A percentile compares a stretch with the other conserved stretches of the same genome.
These are phyloP conservation scores for Esox masquinongy DNA, from an alignment of 2,797 vertebrate genomes.

Conservation along the genomic window DNA sequence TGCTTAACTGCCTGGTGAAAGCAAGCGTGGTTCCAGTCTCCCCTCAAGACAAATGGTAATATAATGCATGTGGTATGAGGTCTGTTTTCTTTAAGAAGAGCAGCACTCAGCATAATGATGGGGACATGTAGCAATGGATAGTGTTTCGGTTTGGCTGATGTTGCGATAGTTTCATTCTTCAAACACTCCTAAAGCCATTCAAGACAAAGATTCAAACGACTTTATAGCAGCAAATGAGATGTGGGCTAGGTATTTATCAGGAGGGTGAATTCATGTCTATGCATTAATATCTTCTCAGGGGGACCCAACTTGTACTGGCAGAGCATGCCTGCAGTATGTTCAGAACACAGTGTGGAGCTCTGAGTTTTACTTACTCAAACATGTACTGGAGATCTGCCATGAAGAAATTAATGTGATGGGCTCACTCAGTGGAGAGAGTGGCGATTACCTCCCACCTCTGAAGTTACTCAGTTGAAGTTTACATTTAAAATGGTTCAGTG, in stretches of 20 bases:
- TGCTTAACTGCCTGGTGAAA: constrained; percentile 15
- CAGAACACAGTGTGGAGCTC: too few relatives aligned
- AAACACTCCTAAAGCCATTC: constrained; percentile 35
- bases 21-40: constrained; percentile 19
- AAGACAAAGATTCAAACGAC: constrained; percentile 36
- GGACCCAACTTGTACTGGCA: background rate
- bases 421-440: too few relatives aligned
- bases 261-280: background rate
- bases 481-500: too few relatives aligned
- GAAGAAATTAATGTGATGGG: too few relatives aligned
- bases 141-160: constrained; percentile 32
- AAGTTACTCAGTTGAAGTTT: too few relatives aligned
- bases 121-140: constrained; percentile 27
- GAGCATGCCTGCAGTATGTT: constrained; percentile 17
- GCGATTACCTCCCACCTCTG: too few relatives aligned
- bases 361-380: too few relatives aligned
- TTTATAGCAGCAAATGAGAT: constrained; percentile 37
- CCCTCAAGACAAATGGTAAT: constrained; percentile 26
- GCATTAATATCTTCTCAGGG: background rate
- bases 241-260: background rate
- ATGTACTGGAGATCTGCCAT: too few relatives aligned
- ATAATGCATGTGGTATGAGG: constrained; percentile 18
- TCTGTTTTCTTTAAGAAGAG: constrained; percentile 35
- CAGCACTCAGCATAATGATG: constrained; percentile 33
- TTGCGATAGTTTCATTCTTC: constrained; percentile 38